These are phyloP conservation scores for Callionymus lyra DNA, from an alignment of 2,113 vertebrate genomes.

Conservation along the genomic window DNA sequence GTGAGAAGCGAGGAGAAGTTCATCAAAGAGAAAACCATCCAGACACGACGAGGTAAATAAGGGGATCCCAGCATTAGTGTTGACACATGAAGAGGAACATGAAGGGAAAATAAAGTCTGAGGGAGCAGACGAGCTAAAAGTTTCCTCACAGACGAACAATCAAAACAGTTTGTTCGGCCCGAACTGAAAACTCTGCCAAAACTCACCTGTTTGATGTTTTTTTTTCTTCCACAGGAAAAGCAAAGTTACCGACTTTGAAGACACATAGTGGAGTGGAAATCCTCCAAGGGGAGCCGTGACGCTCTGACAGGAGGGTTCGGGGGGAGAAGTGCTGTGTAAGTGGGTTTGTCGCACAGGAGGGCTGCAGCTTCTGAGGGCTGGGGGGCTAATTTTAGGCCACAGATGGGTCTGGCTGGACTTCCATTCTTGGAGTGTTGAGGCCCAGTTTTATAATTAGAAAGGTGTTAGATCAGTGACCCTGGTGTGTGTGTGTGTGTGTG, in stretches of 20 bases:
- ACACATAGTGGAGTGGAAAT: slow-evolving; percentile 13
- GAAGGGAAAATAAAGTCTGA: too few species aligned
- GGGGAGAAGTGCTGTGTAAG: slow-evolving; percentile 25
- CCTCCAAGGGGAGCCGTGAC: slow-evolving; percentile 19
- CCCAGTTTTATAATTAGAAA: slow-evolving; percentile 80
- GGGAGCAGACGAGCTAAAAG: too few species aligned
- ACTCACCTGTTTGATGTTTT: slow-evolving; percentile 1
- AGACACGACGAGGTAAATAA: too few species aligned
- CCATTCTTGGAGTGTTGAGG: slow-evolving; percentile 79
- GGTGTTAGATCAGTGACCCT: slow-evolving; percentile 64
- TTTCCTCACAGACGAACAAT: too few species aligned
- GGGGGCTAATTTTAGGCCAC: slow-evolving; percentile 78
- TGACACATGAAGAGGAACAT: too few species aligned
- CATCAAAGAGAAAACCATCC: too few species aligned
- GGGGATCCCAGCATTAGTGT: too few species aligned
- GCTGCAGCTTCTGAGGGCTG: slow-evolving; percentile 21
- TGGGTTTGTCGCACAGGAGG: slow-evolving; percentile 15
- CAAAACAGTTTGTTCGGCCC: too few species aligned
- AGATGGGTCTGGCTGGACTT: slow-evolving; percentile 75
- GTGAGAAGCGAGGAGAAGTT: too few species aligned
- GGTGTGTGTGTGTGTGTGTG: slow-evolving; percentile 11
- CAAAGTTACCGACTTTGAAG: slow-evolving; percentile 5
- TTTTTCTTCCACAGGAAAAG: slow-evolving; percentile 9
- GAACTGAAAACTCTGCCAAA: too few species aligned
- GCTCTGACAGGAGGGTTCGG: slow-evolving; percentile 19